These are phyloP conservation scores for Cheilosia urbana DNA, from an alignment of 2,888 invertebrate species.

Conservation along the genomic window DNA sequence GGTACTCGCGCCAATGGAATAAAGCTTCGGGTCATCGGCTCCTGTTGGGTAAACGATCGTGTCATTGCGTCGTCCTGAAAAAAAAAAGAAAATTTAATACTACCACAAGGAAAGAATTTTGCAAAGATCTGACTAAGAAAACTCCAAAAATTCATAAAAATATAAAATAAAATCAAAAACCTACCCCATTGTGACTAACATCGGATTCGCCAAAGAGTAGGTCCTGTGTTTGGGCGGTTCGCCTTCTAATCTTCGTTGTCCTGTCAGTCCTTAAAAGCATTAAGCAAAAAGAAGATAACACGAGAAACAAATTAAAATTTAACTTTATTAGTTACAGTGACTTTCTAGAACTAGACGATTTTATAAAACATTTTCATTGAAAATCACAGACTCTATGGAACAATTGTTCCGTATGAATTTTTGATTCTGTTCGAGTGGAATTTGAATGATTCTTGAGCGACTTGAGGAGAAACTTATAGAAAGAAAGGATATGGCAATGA, in stretches of 20 bases:
- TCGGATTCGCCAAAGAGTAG: slow-evolving; percentile 86
- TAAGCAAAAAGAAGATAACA: background rate
- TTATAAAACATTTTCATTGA: slow-evolving; percentile 30
- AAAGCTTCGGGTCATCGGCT: slow-evolving; percentile 77
- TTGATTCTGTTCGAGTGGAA: slow-evolving; percentile 74
- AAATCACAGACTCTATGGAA: slow-evolving; percentile 77
- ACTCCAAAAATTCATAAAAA: background rate
- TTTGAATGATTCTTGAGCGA: slow-evolving; percentile 69
- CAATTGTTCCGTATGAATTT: slow-evolving; percentile 76
- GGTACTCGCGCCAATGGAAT: slow-evolving; percentile 87
- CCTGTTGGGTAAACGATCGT: slow-evolving; percentile 79
- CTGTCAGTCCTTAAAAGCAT: slow-evolving; percentile 64
- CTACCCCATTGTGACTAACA: slow-evolving; percentile 78
- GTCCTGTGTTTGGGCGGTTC: slow-evolving; percentile 89
- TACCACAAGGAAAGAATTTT: background rate
- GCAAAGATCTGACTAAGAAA: background rate
- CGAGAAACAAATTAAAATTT: slow-evolving; percentile 3
- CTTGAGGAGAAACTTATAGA: slow-evolving; percentile 52
- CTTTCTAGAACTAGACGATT: slow-evolving; percentile 10
- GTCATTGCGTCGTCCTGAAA: slow-evolving; percentile 79
- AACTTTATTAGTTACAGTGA: slow-evolving; percentile 48
- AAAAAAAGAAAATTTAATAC: slow-evolving; percentile 19
- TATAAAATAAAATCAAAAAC: slow-evolving; percentile 1
- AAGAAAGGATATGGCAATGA: slow-evolving; percentile 4
- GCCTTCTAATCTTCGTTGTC: slow-evolving; percentile 86